Evolutionary conservation across 2,888 invertebrate genomes (phyloP).

Genomic region (Tubulanus polymorphus): DNA sequence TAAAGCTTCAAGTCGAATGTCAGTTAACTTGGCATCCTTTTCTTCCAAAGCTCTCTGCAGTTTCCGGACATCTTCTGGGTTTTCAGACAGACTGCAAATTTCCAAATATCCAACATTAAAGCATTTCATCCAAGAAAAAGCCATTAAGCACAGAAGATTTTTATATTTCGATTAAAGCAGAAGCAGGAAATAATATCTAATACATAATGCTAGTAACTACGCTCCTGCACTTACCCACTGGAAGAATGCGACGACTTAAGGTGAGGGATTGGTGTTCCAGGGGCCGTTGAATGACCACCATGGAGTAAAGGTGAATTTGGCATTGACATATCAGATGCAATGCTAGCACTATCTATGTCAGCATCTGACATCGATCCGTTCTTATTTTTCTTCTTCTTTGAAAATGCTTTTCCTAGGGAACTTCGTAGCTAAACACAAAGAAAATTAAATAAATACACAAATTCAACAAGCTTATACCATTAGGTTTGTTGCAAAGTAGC

Average conservation of each 20-base stretch:
- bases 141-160: no score
- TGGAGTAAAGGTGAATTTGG: slow-evolving; percentile 59
- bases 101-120: no score
- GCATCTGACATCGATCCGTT: slow-evolving; percentile 56
- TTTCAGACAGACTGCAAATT: slow-evolving; percentile 37
- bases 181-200: no score
- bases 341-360: slow-evolving; percentile 53
- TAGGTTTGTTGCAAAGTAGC: not conserved
- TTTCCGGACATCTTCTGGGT: slow-evolving; percentile 62
- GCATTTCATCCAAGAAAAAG: no score
- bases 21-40: slow-evolving; percentile 93
- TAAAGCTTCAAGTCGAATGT: slow-evolving; percentile 91
- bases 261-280: not conserved
- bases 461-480: not conserved
- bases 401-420: slow-evolving; percentile 97
- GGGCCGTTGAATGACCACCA: slow-evolving; percentile 21
- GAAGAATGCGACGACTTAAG: slow-evolving; percentile 25
- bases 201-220: no score
- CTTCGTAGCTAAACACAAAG: slow-evolving; percentile 69
- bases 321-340: slow-evolving; percentile 56
- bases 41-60: slow-evolving; percentile 89
- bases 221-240: not conserved
- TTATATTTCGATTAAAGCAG: no score
- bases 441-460: slow-evolving; percentile 16
- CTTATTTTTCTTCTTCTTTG: slow-evolving; percentile 58